Conservation (phyloP, 2,113 vertebrate species). For the Thymallus thymallus region DNA sequence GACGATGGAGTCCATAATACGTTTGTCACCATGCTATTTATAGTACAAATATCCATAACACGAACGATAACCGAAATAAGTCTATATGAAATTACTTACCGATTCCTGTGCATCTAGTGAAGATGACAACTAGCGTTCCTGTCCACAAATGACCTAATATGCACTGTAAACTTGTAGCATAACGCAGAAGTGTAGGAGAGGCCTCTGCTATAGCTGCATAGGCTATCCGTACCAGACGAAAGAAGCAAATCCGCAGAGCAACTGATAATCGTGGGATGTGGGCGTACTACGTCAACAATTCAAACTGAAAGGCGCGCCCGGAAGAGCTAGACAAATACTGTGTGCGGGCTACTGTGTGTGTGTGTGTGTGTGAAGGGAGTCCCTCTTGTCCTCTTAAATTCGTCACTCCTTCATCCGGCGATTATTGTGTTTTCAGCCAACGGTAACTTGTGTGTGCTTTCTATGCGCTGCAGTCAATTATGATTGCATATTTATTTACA, state of each 20-base stretch:
- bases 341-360: too few species aligned
- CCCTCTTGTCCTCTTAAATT: too few species aligned
- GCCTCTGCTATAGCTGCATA: constrained; percentile 19
- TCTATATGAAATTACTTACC: constrained; percentile 40
- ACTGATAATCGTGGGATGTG: constrained; percentile 17
- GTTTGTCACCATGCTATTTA: neutral
- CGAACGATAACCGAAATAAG: neutral
- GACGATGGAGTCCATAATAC: neutral
- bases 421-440: too few species aligned
- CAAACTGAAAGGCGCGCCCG: constrained; percentile 20
- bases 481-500: too few species aligned
- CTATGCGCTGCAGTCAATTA: too few species aligned
- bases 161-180: constrained; percentile 38
- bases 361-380: too few species aligned
- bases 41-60: neutral
- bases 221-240: constrained; percentile 26
- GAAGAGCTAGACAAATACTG: too few species aligned
- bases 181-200: constrained; percentile 50
- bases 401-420: too few species aligned
- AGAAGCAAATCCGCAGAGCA: constrained; percentile 32
- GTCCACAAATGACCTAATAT: neutral
- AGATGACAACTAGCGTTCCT: neutral
- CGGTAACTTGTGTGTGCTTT: too few species aligned
- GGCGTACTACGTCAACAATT: constrained; percentile 19
- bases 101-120: constrained; percentile 31